Percentiles rank a stretch among this genome's conserved stretches.
Conservation (phyloP, 2,888 invertebrate species). For the Omphaloscelis lunosa region DNA sequence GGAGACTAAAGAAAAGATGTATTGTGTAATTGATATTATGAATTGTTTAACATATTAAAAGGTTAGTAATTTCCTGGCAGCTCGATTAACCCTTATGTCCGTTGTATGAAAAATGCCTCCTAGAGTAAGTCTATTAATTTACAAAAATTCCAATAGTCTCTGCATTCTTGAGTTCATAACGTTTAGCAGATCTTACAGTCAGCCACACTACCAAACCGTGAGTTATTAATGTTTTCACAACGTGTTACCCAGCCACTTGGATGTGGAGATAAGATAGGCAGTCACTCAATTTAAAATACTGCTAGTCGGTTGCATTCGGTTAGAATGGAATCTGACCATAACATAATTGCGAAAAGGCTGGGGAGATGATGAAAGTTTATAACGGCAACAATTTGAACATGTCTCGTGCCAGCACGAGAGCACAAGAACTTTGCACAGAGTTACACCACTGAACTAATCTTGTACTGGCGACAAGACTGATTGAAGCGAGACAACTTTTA, state of each 20-base stretch:
- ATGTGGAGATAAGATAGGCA: neutral
- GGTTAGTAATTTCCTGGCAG: neutral
- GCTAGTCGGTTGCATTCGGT: neutral
- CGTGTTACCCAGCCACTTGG: neutral
- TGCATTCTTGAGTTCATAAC: neutral
- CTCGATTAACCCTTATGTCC: neutral
- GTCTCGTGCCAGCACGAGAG: too few relatives aligned
- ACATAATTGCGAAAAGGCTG: neutral
- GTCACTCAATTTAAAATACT: neutral
- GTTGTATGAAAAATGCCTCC: neutral
- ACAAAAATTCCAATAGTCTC: neutral
- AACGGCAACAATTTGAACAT: neutral
- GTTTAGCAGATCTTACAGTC: neutral
- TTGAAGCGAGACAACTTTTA: constrained; percentile 43
- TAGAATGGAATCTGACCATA: neutral
- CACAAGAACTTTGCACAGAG: neutral
- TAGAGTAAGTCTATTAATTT: neutral
- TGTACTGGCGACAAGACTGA: constrained; percentile 10
- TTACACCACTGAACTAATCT: constrained; percentile 20
- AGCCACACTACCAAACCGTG: neutral
- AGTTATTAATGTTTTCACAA: neutral
- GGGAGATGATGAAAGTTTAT: neutral
- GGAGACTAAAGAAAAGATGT: neutral
- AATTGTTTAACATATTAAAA: neutral
- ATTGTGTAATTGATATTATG: neutral